Percentiles rank a stretch among this genome's conserved stretches.
Evolutionary conservation across 2,113 vertebrate genomes (phyloP).

Genomic region (Trochalopteron elliotii): DNA sequence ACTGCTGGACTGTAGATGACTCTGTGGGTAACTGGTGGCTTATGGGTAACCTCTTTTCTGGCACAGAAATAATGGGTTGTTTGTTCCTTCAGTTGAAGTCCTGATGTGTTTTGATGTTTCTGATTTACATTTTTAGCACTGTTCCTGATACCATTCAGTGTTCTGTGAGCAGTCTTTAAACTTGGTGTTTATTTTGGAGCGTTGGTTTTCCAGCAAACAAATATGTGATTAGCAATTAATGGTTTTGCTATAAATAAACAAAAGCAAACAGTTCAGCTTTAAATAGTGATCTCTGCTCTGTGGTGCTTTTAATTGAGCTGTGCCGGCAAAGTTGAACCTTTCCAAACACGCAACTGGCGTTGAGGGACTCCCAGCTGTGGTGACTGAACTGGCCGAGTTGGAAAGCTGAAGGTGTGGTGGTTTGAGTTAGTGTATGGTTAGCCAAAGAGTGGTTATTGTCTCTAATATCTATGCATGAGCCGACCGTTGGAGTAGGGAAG

Average conservation of each 20-base stretch:
- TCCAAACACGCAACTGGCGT: neutral
- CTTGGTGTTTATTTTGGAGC: slow-evolving; percentile 35
- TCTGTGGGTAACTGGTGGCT: neutral
- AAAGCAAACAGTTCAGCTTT: neutral
- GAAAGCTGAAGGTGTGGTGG: neutral
- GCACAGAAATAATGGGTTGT: slow-evolving; percentile 39
- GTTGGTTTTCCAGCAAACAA: slow-evolving; percentile 1
- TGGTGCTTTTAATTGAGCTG: neutral
- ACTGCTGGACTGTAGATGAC: slow-evolving; percentile 8
- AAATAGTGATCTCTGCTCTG: slow-evolving; percentile 23
- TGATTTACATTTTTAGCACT: slow-evolving; percentile 35
- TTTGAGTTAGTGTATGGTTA: neutral
- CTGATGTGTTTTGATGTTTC: slow-evolving; percentile 57
- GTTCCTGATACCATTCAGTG: neutral
- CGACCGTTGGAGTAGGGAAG: fast-evolving
- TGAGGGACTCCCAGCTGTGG: neutral
- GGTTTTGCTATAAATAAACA: slow-evolving; percentile 53
- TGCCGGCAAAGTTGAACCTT: neutral
- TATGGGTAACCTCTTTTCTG: slow-evolving; percentile 42
- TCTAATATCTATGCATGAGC: neutral
- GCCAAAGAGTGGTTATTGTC: neutral
- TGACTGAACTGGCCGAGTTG: neutral
- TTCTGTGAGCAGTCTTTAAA: slow-evolving; percentile 42
- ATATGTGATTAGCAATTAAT: slow-evolving; percentile 47
- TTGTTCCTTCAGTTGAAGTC: slow-evolving; percentile 29